Evolutionary conservation across 2,888 invertebrate species (phyloP).

Genomic region (Acrobeloides nanus): DNA sequence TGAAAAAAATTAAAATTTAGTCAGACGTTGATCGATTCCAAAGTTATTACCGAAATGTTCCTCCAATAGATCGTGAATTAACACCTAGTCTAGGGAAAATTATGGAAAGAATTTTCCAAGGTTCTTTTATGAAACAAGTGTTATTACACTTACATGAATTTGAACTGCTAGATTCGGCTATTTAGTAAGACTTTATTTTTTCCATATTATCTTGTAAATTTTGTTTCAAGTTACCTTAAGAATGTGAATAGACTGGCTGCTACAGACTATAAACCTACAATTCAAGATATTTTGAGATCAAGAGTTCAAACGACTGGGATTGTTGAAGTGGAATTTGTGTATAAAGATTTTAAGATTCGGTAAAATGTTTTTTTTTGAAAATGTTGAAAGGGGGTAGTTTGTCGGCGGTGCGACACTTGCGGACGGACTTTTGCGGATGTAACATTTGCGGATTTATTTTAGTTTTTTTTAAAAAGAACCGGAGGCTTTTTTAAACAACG

Average conservation of each 20-base stretch:
- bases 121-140: conserved; percentile 91
- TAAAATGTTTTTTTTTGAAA: no score
- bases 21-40: conserved; percentile 29
- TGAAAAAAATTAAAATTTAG: no score
- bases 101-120: conserved; percentile 87
- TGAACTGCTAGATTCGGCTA: conserved; percentile 97
- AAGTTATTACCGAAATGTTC: conserved; percentile 25
- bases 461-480: no score
- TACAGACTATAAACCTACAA: conserved; percentile 89
- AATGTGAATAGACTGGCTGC: conserved; percentile 94
- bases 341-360: no score
- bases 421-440: no score
- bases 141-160: conserved; percentile 96
- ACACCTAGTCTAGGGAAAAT: conserved; percentile 90
- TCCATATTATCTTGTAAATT: conserved; percentile 7
- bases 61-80: conserved; percentile 77
- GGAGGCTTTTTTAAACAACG: no score
- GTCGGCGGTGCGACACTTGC: no score
- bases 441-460: no score
- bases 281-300: conserved; percentile 96
- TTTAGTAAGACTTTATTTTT: conserved; percentile 83
- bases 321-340: conserved; percentile 98
- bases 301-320: conserved; percentile 98
- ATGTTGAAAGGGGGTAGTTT: no score
- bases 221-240: conserved; percentile 81